Evolutionary conservation across 2,888 invertebrate species (phyloP).

Genomic region (Nycteola revayana): DNA sequence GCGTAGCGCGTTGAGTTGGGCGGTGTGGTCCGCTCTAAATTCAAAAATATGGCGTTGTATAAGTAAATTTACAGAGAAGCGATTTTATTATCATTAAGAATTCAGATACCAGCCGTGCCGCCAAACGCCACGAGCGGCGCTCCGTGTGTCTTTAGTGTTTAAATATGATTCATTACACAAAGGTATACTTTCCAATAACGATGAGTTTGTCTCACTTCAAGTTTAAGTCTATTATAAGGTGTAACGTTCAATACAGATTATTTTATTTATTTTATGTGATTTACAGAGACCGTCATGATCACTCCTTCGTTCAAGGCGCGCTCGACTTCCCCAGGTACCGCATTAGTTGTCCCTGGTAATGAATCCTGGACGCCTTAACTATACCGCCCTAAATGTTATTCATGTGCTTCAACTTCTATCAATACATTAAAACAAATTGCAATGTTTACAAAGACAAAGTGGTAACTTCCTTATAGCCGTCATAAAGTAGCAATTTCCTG

Average conservation of each 20-base stretch:
- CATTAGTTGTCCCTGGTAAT: constrained; percentile 31
- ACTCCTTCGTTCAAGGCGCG: constrained; percentile 92
- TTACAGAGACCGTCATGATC: constrained; percentile 88
- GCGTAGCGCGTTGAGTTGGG: no score
- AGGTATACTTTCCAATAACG: no score
- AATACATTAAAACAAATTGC: neutral
- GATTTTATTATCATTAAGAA: no score
- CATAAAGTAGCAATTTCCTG: constrained; percentile 13
- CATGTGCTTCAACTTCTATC: constrained; percentile 29
- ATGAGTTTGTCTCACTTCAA: no score
- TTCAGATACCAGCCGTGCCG: no score
- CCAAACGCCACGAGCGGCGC: no score
- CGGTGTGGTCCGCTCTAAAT: no score
- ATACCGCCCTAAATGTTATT: constrained; percentile 23
- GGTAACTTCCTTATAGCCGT: constrained; percentile 1
- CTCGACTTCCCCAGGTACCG: constrained; percentile 87
- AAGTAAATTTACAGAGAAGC: no score
- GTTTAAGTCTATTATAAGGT: no score
- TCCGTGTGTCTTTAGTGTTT: no score
- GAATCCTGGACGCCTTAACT: constrained; percentile 13
- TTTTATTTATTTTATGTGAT: constrained; percentile 57
- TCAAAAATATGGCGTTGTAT: no score
- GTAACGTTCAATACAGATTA: neutral
- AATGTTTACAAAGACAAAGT: constrained; percentile 3
- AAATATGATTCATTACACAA: no score